phyloP scores from a whole-genome alignment of 2,888 invertebrate genomes.

The Eupithecia tripunctaria region DNA sequence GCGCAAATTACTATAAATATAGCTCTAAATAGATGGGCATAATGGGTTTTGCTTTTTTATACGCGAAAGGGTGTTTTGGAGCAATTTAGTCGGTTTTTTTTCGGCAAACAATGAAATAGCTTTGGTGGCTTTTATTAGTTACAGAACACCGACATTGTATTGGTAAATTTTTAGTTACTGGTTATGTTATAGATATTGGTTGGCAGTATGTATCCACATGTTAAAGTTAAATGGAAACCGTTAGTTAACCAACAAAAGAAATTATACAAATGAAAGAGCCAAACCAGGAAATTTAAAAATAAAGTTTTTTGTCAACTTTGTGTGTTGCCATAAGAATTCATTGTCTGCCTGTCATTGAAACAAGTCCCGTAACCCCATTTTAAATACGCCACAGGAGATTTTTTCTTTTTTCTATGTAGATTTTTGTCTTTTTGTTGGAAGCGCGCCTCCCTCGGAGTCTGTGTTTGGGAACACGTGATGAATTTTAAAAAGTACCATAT shows the following conservation, averaged over 20 bases:
- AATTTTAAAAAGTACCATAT: constrained; percentile 75
- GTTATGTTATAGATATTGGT: neutral
- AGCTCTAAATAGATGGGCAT: constrained; percentile 48
- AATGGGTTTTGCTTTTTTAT: constrained; percentile 45
- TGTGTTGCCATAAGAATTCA: constrained; percentile 74
- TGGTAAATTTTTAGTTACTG: neutral
- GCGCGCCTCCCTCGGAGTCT: constrained; percentile 67
- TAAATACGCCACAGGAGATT: constrained; percentile 67
- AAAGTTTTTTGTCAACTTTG: constrained; percentile 55
- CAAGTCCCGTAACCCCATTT: constrained; percentile 59
- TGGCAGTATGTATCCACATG: neutral
- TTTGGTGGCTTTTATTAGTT: neutral
- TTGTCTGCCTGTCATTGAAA: constrained; percentile 68
- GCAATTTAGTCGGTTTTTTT: constrained; percentile 26
- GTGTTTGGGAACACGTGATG: constrained; percentile 71
- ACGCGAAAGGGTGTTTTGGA: constrained; percentile 17
- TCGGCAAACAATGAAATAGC: neutral
- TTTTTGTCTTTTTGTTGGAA: constrained; percentile 70
- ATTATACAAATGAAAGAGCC: neutral
- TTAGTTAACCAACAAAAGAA: neutral
- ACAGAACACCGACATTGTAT: neutral
- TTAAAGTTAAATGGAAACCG: neutral
- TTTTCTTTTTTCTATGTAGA: constrained; percentile 34
- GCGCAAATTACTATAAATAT: constrained; percentile 68
- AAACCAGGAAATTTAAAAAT: constrained; percentile 41